Conservation (phyloP, 2,797 vertebrate genomes). For the Lutjanus argentimaculatus region DNA sequence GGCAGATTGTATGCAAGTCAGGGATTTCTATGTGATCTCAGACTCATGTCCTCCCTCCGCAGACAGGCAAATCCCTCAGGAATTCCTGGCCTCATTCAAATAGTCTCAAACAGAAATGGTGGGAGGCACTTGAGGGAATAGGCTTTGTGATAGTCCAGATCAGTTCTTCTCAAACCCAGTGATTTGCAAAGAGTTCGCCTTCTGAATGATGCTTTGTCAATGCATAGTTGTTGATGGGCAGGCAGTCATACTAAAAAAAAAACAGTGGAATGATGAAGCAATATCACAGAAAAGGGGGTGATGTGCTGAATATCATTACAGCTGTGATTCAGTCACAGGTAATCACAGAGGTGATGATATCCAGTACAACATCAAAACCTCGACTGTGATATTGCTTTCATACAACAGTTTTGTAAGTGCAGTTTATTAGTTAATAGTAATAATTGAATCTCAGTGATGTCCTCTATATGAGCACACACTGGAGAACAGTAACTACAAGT, state of each 20-base stretch:
- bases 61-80: constrained; percentile 43
- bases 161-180: constrained; percentile 19
- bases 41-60: constrained; percentile 39
- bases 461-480: no score
- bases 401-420: no score
- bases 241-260: neutral
- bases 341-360: no score
- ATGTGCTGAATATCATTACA: no score
- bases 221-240: neutral
- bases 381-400: no score
- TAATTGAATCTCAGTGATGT: no score
- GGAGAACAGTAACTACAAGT: neutral
- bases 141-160: constrained; percentile 27
- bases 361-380: no score
- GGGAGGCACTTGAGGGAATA: constrained; percentile 23
- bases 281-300: no score
- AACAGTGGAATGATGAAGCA: neutral
- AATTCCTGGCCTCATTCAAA: constrained; percentile 46
- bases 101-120: constrained; percentile 38
- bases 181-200: constrained; percentile 6
- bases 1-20: constrained; percentile 39
- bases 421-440: no score
- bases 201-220: neutral
- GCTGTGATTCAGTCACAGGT: no score
- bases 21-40: constrained; percentile 51